Percentiles rank a stretch among this genome's conserved stretches.
Conservation (phyloP, 2,113 vertebrate species). For the Penelope pileata region DNA sequence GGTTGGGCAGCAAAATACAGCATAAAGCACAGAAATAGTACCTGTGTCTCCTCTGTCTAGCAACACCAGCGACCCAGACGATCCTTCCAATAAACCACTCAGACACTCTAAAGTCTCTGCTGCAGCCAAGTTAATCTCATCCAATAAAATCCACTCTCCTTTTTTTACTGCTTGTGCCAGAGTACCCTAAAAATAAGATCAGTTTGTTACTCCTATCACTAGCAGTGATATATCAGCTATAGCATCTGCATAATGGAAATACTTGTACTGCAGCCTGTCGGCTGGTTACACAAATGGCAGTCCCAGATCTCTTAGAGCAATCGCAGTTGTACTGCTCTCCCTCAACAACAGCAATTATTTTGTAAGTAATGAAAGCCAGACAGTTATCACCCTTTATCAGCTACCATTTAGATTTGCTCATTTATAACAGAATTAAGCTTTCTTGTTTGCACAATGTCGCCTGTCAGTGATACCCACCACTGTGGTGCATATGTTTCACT, state of each 20-base stretch:
- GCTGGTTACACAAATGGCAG: not conserved
- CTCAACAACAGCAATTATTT: not conserved
- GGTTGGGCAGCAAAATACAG: not conserved
- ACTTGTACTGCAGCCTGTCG: not conserved
- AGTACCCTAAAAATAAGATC: slow-evolving; percentile 83
- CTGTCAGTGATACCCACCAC: not conserved
- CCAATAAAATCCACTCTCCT: slow-evolving; percentile 95
- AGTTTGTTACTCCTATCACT: not conserved
- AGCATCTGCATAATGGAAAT: not conserved
- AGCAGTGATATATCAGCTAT: not conserved
- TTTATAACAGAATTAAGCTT: not conserved
- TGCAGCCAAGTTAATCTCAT: slow-evolving; percentile 97
- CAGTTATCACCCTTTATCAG: not conserved
- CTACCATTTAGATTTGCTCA: not conserved
- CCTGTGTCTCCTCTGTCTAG: slow-evolving; percentile 96
- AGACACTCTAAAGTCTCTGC: slow-evolving; percentile 95
- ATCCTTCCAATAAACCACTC: slow-evolving; percentile 94
- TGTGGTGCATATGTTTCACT: not conserved
- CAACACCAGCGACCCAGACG: slow-evolving; percentile 88
- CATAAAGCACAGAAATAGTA: slow-evolving; percentile 41
- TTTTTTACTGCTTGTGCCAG: slow-evolving; percentile 93
- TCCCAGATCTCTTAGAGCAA: not conserved
- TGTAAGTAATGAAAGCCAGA: not conserved
- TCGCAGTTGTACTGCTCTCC: not conserved
- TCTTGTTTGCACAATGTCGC: not conserved